Conservation (phyloP, 2,888 invertebrate species). For the Stegophylla sp. region DNA sequence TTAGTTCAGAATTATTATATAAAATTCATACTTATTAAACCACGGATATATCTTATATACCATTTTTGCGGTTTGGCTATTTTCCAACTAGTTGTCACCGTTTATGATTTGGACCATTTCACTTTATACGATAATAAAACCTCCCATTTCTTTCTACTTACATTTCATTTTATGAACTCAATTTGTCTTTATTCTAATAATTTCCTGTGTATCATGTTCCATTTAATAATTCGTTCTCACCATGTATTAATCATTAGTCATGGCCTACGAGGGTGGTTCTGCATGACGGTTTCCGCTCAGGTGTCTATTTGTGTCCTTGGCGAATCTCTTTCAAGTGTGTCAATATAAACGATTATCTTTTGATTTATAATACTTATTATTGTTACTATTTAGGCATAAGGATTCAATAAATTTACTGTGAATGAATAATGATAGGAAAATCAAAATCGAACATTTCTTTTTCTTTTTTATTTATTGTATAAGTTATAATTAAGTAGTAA, state of each 20-base stretch:
- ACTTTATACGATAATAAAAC: constrained; percentile 44
- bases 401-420: background rate
- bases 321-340: constrained; percentile 46
- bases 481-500: too few relatives aligned
- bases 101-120: constrained; percentile 54
- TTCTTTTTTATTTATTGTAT: too few relatives aligned
- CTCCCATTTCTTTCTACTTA: constrained; percentile 36
- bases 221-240: constrained; percentile 48
- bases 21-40: constrained; percentile 21
- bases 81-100: constrained; percentile 53
- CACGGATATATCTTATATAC: background rate
- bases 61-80: constrained; percentile 47
- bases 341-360: constrained; percentile 15
- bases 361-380: background rate
- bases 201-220: constrained; percentile 48
- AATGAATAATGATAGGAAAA: background rate
- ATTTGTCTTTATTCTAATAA: constrained; percentile 48
- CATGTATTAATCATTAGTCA: constrained; percentile 51
- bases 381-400: background rate
- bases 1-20: background rate
- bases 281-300: constrained; percentile 49
- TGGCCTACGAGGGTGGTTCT: constrained; percentile 47
- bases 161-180: constrained; percentile 46
- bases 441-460: background rate
- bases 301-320: constrained; percentile 38